phyloP scores from a whole-genome alignment of 2,797 vertebrate genomes.

The Myotis findleyi region DNA sequence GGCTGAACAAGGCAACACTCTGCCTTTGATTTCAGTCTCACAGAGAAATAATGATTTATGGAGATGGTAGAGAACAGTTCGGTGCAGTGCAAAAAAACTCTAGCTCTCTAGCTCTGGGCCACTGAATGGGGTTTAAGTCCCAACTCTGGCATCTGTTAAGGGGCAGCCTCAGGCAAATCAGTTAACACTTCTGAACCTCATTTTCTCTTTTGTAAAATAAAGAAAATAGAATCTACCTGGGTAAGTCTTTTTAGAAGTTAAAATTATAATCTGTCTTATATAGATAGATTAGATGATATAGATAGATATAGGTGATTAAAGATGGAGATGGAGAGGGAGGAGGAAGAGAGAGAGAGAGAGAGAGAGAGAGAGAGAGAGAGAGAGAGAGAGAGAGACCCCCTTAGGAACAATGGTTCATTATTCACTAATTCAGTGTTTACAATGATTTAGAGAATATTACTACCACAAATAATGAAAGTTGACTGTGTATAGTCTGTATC shows the following conservation, averaged over 20 bases:
- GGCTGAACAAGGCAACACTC: not conserved
- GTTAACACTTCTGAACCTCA: not conserved
- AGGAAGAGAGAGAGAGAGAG: too few relatives aligned
- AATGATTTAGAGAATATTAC: not conserved
- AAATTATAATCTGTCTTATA: not conserved
- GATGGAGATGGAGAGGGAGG: too few relatives aligned
- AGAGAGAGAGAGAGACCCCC: too few relatives aligned
- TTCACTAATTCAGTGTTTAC: not conserved
- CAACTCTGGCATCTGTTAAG: not conserved
- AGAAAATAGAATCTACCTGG: not conserved
- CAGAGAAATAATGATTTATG: not conserved
- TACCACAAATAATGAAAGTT: not conserved
- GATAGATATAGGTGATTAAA: not conserved
- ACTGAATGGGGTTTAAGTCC: not conserved
- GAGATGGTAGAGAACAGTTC: accelerated
- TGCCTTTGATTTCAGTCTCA: not conserved
- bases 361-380: too few relatives aligned
- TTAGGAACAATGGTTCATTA: not conserved
- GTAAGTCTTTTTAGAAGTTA: not conserved
- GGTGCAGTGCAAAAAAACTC: not conserved
- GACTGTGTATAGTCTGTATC: not conserved
- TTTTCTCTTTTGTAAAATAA: not conserved
- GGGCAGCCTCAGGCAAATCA: not conserved
- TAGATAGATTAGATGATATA: not conserved
- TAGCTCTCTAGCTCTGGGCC: not conserved